phyloP scores from a whole-genome alignment of 2,888 invertebrate species.

The Stenotaenia linearis region DNA sequence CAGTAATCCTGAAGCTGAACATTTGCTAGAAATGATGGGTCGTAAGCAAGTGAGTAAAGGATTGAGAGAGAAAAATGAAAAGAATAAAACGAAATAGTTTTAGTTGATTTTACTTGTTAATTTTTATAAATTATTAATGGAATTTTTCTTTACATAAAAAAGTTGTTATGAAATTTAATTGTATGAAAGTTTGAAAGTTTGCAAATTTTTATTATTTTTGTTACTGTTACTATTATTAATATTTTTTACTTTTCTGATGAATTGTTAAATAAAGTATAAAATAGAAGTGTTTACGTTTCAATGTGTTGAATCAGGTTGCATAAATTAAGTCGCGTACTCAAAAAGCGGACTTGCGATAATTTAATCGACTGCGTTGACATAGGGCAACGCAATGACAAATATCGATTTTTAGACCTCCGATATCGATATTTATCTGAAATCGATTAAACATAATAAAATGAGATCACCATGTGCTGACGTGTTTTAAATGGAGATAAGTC shows the following conservation, averaged over 20 bases:
- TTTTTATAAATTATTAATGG: neutral
- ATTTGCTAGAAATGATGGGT: slow-evolving; percentile 77
- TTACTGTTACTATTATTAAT: neutral
- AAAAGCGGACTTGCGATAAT: too few relatives aligned
- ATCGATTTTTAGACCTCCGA: too few relatives aligned
- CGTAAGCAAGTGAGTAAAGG: slow-evolving; percentile 77
- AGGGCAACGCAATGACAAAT: too few relatives aligned
- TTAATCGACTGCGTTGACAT: too few relatives aligned
- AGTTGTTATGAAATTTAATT: neutral
- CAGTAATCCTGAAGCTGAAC: slow-evolving; percentile 69
- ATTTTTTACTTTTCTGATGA: neutral
- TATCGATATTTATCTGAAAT: too few relatives aligned
- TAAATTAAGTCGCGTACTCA: too few relatives aligned
- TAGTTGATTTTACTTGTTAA: neutral
- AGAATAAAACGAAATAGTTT: neutral
- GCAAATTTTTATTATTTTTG: neutral
- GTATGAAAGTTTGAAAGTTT: neutral
- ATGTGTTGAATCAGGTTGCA: too few relatives aligned
- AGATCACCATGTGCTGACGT: neutral
- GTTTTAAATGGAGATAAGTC: neutral
- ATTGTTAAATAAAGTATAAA: neutral
- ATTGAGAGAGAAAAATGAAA: slow-evolving; percentile 49
- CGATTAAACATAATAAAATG: neutral
- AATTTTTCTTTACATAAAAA: neutral
- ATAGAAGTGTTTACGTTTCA: too few relatives aligned